Percentiles rank a stretch among this genome's conserved stretches.
These are phyloP conservation scores for Archips xylosteana DNA, from an alignment of 2,888 invertebrate genomes.

Conservation along the genomic window DNA sequence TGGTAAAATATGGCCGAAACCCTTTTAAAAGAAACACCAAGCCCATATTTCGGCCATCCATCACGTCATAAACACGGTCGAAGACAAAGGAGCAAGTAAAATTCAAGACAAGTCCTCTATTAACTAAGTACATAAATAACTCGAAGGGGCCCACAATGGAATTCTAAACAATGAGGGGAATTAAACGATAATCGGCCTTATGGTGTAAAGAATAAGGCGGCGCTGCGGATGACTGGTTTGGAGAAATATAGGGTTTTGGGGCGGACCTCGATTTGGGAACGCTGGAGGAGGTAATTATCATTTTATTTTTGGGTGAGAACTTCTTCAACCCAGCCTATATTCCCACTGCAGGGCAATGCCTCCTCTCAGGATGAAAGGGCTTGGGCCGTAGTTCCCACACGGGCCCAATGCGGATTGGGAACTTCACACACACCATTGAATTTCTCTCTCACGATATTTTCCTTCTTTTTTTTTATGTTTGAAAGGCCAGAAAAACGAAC, in stretches of 20 bases:
- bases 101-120: slow-evolving; percentile 39
- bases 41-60: slow-evolving; percentile 21
- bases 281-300: slow-evolving; percentile 36
- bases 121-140: slow-evolving; percentile 43
- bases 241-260: slow-evolving; percentile 36
- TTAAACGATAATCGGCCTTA: slow-evolving; percentile 38
- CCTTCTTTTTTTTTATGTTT: no score
- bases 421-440: no score
- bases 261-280: background rate
- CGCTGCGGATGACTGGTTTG: slow-evolving; percentile 38
- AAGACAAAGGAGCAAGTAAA: slow-evolving; percentile 38
- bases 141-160: slow-evolving; percentile 30
- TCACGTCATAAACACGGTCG: slow-evolving; percentile 36
- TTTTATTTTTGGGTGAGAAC: background rate
- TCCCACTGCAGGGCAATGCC: no score
- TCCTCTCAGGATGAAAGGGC: no score
- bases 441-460: no score
- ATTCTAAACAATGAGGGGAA: slow-evolving; percentile 29
- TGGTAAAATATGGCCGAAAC: background rate
- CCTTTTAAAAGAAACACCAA: slow-evolving; percentile 11
- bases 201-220: slow-evolving; percentile 33
- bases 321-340: background rate
- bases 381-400: no score
- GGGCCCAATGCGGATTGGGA: no score
- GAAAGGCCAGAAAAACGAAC: no score